Evolutionary conservation across 1,140 invertebrate species (phyloP).

Genomic region (Arion vulgaris): DNA sequence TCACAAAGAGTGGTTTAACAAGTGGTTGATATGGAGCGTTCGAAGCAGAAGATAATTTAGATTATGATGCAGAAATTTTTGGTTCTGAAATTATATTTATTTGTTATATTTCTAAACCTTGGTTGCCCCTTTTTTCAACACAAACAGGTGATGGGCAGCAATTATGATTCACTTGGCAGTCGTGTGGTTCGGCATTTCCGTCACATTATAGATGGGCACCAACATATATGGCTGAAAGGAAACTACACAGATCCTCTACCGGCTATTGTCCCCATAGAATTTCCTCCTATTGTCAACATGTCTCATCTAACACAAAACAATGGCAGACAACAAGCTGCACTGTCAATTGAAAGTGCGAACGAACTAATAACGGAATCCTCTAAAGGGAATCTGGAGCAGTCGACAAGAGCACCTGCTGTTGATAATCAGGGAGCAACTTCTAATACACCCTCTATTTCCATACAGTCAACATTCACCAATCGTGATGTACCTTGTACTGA

Average conservation of each 20-base stretch:
- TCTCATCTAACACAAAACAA: background rate
- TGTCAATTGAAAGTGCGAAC: background rate
- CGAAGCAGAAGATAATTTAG: no score
- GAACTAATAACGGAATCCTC: background rate
- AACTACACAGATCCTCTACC: conserved; percentile 54
- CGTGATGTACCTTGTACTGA: background rate
- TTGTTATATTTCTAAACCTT: background rate
- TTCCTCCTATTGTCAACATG: background rate
- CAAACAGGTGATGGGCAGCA: conserved; percentile 66
- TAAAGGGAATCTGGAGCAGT: background rate
- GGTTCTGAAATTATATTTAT: no score
- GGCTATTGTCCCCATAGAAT: conserved; percentile 7
- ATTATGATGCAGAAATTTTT: no score
- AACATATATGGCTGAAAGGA: conserved; percentile 67
- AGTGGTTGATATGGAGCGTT: no score
- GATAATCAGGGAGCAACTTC: background rate
- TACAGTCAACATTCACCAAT: background rate
- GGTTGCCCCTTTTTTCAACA: conserved; percentile 1
- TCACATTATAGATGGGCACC: conserved; percentile 62
- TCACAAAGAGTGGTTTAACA: no score
- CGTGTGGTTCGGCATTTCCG: conserved; percentile 67
- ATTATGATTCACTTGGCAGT: conserved; percentile 68
- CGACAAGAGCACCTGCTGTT: background rate
- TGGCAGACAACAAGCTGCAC: background rate
- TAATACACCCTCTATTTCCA: no score